Base-by-base conservation (phyloP, 2,113 vertebrate species). In the Zosterops pallidus region DNA sequence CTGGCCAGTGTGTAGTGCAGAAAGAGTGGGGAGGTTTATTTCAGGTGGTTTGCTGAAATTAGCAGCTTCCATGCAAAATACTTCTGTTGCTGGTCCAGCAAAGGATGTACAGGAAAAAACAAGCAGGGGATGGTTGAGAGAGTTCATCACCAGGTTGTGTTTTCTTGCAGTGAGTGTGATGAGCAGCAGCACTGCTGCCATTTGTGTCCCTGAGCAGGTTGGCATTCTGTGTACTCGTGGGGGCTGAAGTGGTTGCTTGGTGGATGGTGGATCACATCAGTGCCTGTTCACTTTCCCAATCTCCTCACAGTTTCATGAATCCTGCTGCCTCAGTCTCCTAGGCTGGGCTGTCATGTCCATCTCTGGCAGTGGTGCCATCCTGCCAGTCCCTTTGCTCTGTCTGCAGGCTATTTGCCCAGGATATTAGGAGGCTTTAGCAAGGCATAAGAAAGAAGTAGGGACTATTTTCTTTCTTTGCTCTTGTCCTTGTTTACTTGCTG, bases 271-370 rank as follows among this genome's bases (percentile, higher is more conserved):
- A 9, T 77, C 37, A 31, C 22, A 39, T 85, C 37, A 29, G 28
- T 68, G 25, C 37, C 50, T 88, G 20, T 60, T 76, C 9, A 1
- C 35, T 55, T 62, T 59, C 14, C 50, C 50, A 13, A 33, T 67
- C 47, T 86, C 11, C 3, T 90, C 52, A 19, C 11, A 29, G 28
- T 47, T 64, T 87, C 49, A 41, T 6, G 18, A 28, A 60, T 65
- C 39, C 78, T 71, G 59, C 16, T 76, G 17, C 20, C 17, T 46
- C 25, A 2, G 39, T 56, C 26, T 84, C 39, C 41, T 44, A 26
- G 74, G 25, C 25, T 39, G 63, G 53, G 44, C 33, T 0, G 0
- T 42, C 2, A 0, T 26, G 17, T 59, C 72, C 69, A 42, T 6
- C 44, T 52, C 25, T 64, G 49, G n/a, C 63, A 69, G 28, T 0